Conservation (phyloP, 2,113 vertebrate genomes). For the Anoplopoma fimbria region DNA sequence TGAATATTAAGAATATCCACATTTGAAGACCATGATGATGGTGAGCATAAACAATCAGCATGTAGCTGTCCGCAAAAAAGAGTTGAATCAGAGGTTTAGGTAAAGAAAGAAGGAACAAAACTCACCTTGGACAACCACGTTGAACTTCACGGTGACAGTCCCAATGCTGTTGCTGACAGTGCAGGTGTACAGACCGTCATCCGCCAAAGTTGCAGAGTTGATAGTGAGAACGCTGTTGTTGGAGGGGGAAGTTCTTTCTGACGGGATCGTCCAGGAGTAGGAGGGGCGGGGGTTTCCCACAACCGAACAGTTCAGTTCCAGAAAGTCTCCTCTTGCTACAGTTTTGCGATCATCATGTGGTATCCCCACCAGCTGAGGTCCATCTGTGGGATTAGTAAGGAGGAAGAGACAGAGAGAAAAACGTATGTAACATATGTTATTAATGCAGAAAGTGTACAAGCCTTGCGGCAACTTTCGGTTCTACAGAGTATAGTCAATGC, state of each 20-base stretch:
- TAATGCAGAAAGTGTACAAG: neutral
- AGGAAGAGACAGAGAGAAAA: neutral
- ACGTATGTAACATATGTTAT: neutral
- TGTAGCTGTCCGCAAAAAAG: neutral
- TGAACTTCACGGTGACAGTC: neutral
- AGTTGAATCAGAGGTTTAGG: neutral
- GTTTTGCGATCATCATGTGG: too few species aligned
- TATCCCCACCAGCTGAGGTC: too few species aligned
- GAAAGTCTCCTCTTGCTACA: too few species aligned
- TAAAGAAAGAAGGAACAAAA: neutral
- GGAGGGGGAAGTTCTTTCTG: rapidly evolving
- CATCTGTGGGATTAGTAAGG: neutral
- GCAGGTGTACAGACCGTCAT: conserved; percentile 32
- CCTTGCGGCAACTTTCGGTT: too few species aligned
- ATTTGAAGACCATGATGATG: neutral
- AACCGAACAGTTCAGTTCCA: conserved; percentile 45
- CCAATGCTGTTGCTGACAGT: neutral
- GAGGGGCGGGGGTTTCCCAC: conserved; percentile 54
- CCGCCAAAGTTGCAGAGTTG: neutral
- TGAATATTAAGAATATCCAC: neutral
- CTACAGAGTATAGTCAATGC: too few species aligned
- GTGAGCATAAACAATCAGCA: neutral
- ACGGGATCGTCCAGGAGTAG: conserved; percentile 39
- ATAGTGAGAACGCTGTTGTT: neutral
- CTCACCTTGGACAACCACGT: conserved; percentile 50